These are phyloP conservation scores for Cerceris ruficornis DNA, from an alignment of 2,888 invertebrate genomes.

Conservation along the genomic window DNA sequence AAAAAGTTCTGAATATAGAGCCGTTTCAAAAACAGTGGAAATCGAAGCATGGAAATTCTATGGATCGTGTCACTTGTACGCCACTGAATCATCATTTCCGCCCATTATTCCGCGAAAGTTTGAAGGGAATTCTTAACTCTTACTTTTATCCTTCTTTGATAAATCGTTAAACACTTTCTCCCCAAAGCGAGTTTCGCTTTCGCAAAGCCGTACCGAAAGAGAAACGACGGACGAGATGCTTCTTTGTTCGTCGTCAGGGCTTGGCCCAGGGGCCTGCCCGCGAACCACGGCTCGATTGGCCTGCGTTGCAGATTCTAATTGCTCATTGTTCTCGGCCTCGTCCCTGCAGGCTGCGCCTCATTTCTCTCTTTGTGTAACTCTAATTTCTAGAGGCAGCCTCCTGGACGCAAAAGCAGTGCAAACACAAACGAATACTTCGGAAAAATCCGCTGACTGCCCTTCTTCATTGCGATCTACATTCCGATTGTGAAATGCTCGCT, in stretches of 20 bases:
- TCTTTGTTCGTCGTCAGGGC: constrained; percentile 42
- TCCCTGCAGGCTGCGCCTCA: constrained; percentile 14
- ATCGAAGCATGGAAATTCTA: no score
- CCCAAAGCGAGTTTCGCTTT: background rate
- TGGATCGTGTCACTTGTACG: no score
- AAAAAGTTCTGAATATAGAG: no score
- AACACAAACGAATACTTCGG: background rate
- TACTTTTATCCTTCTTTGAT: background rate
- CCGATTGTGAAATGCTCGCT: no score
- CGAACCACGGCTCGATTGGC: constrained; percentile 17
- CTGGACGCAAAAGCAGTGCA: background rate
- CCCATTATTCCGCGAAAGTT: no score
- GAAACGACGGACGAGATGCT: constrained; percentile 4
- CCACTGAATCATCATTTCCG: no score
- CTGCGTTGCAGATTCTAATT: constrained; percentile 34
- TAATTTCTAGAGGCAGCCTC: background rate
- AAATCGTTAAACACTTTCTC: background rate
- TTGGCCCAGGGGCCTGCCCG: constrained; percentile 28
- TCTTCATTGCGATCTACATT: no score
- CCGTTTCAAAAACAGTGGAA: no score
- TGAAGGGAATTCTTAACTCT: background rate
- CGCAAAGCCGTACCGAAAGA: background rate
- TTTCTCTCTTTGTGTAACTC: background rate
- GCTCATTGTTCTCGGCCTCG: constrained; percentile 43
- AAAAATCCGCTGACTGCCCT: no score